A percentile compares a stretch with the other conserved stretches of the same genome.
phyloP scores from a whole-genome alignment of 1,140 invertebrate genomes.

The Diplogasteroides magnus region DNA sequence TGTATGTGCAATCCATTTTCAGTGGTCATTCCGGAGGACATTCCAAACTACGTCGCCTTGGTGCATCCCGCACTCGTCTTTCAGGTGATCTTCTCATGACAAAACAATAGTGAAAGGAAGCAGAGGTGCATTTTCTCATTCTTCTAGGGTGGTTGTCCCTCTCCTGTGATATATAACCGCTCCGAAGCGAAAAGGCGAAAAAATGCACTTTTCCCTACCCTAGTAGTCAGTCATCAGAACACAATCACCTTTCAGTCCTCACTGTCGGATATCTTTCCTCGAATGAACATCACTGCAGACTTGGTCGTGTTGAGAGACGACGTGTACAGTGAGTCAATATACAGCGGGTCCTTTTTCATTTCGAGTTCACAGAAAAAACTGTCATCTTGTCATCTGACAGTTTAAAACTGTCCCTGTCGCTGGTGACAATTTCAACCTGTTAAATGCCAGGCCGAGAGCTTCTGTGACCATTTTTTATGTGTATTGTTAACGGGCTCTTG shows the following conservation, averaged over 20 bases:
- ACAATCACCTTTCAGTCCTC: no score
- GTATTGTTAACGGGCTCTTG: no score
- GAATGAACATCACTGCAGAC: conserved; percentile 37
- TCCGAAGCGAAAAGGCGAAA: no score
- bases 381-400: conserved; percentile 6
- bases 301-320: conserved; percentile 44
- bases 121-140: no score
- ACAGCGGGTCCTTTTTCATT: background rate
- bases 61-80: conserved; percentile 38
- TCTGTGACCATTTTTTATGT: no score
- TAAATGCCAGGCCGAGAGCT: no score
- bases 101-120: no score
- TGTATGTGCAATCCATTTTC: conserved; percentile 9
- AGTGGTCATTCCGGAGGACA: background rate
- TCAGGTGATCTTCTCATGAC: no score
- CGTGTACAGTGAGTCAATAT: conserved; percentile 38
- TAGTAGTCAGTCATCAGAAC: no score
- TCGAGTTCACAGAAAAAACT: conserved; percentile 9
- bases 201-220: no score
- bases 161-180: no score
- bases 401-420: background rate
- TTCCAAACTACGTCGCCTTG: conserved; percentile 34
- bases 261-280: conserved; percentile 29
- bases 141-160: no score
- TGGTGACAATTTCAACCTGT: conserved; percentile 10